Evolutionary conservation across 2,113 vertebrate species (phyloP).

Genomic region (Propithecus coquereli): DNA sequence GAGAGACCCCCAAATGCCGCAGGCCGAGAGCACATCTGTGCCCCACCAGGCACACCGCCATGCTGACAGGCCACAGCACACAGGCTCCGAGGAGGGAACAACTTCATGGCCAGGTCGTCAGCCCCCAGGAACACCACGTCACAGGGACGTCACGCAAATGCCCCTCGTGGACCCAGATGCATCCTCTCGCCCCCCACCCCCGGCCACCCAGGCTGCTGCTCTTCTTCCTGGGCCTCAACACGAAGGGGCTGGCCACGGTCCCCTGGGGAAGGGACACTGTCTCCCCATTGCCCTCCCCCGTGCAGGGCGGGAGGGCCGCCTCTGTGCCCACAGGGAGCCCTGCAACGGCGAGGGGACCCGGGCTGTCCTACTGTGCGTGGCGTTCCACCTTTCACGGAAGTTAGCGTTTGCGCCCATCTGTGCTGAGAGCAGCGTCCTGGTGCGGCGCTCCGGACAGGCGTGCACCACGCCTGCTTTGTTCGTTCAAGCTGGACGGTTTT

Average conservation of each 20-base stretch:
- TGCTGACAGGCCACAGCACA: not conserved
- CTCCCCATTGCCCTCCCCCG: not conserved
- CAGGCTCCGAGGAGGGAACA: not conserved
- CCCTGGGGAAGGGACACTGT: not conserved
- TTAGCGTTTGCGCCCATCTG: fast-evolving
- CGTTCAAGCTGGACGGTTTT: not conserved
- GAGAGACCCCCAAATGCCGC: not conserved
- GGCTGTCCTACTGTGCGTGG: not conserved
- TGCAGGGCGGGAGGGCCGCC: not conserved
- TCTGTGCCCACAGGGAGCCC: not conserved
- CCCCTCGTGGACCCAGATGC: not conserved
- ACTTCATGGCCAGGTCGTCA: not conserved
- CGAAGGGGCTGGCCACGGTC: not conserved
- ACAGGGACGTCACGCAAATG: not conserved
- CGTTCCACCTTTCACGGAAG: not conserved
- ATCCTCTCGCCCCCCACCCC: fast-evolving
- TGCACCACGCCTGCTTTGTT: not conserved
- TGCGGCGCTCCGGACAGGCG: too few relatives aligned
- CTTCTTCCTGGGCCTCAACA: not conserved
- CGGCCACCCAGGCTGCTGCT: not conserved
- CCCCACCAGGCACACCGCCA: not conserved
- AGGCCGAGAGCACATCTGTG: not conserved
- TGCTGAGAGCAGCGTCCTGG: not conserved
- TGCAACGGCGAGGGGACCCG: not conserved
- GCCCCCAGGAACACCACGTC: not conserved